A percentile compares a stretch with the other conserved stretches of the same genome.
phyloP scores from a whole-genome alignment of 2,888 invertebrate species.

The Cryptocephalus moraei region DNA sequence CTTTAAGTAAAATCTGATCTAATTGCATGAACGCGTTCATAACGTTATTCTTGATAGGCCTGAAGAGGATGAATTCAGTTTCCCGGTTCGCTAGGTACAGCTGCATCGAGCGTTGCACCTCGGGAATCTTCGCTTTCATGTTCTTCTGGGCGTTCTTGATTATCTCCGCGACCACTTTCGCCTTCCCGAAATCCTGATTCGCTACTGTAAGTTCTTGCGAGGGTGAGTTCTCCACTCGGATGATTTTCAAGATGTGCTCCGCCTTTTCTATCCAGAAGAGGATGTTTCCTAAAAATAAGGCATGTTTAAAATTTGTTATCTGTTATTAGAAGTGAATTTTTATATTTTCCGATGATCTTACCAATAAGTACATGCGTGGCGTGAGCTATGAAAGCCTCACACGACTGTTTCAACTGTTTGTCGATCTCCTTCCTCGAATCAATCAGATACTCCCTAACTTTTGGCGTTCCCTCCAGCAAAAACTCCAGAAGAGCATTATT shows the following conservation, averaged over 20 bases:
- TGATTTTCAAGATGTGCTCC: slow-evolving; percentile 27
- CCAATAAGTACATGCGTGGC: slow-evolving; percentile 66
- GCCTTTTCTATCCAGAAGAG: slow-evolving; percentile 39
- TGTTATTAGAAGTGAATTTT: neutral
- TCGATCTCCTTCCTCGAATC: slow-evolving; percentile 97
- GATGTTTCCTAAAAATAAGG: slow-evolving; percentile 12
- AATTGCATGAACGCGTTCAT: slow-evolving; percentile 81
- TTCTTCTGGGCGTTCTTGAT: slow-evolving; percentile 69
- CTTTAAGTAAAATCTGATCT: slow-evolving; percentile 61
- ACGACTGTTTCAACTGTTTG: slow-evolving; percentile 77
- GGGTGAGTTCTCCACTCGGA: slow-evolving; percentile 12
- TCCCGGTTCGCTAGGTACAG: slow-evolving; percentile 93
- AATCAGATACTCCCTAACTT: slow-evolving; percentile 81
- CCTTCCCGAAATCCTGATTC: slow-evolving; percentile 50
- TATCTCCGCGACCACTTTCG: slow-evolving; percentile 57
- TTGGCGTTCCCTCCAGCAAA: slow-evolving; percentile 83
- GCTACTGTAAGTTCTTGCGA: slow-evolving; percentile 17
- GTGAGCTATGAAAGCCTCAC: slow-evolving; percentile 79
- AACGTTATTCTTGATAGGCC: slow-evolving; percentile 89
- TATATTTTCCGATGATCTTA: slow-evolving; percentile 33
- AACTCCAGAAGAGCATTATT: slow-evolving; percentile 93
- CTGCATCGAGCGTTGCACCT: slow-evolving; percentile 81
- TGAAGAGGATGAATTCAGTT: slow-evolving; percentile 92
- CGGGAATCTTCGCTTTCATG: slow-evolving; percentile 70
- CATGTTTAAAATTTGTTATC: neutral